Percentiles rank a stretch among this genome's conserved stretches.
Conservation (phyloP, 2,797 vertebrate genomes). For the Danio choprae region DNA sequence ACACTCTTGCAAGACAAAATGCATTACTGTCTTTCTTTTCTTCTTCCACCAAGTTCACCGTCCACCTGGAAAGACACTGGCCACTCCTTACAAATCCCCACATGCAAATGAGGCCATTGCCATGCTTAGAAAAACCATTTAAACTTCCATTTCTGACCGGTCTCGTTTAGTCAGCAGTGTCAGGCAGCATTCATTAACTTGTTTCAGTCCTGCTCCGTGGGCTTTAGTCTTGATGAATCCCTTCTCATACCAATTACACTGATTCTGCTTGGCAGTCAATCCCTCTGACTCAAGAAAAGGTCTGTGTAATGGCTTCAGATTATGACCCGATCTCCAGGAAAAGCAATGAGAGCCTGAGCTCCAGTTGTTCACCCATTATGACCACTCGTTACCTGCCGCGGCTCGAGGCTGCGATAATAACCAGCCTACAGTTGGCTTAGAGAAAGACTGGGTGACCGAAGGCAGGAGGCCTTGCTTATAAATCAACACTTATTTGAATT, state of each 20-base stretch:
- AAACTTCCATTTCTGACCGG: not conserved
- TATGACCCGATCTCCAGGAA: conserved; percentile 36
- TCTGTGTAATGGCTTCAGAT: conserved; percentile 45
- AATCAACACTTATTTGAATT: conserved; percentile 45
- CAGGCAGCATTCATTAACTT: conserved; percentile 4
- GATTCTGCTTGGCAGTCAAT: conserved; percentile 26
- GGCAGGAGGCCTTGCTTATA: conserved; percentile 34
- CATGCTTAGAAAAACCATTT: not conserved
- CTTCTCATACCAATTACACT: conserved; percentile 40
- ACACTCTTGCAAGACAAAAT: conserved; percentile 18
- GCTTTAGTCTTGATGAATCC: conserved; percentile 36
- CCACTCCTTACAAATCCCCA: conserved; percentile 1
- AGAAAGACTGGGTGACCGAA: conserved; percentile 1
- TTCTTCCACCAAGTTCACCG: not conserved
- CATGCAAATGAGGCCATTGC: conserved; percentile 16
- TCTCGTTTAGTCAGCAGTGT: conserved; percentile 11
- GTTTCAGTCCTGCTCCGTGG: conserved; percentile 5
- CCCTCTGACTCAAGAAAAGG: conserved; percentile 18
- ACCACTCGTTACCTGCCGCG: conserved; percentile 14
- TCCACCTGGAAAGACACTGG: conserved; percentile 5
- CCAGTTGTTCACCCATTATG: conserved; percentile 48
- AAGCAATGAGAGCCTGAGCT: conserved; percentile 27
- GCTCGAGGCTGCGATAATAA: conserved; percentile 48
- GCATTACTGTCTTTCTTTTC: conserved; percentile 2
- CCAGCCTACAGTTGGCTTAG: not conserved